Evolutionary conservation across 2,113 vertebrate genomes (phyloP).

Genomic region (Thalassarche chlororhynchos): DNA sequence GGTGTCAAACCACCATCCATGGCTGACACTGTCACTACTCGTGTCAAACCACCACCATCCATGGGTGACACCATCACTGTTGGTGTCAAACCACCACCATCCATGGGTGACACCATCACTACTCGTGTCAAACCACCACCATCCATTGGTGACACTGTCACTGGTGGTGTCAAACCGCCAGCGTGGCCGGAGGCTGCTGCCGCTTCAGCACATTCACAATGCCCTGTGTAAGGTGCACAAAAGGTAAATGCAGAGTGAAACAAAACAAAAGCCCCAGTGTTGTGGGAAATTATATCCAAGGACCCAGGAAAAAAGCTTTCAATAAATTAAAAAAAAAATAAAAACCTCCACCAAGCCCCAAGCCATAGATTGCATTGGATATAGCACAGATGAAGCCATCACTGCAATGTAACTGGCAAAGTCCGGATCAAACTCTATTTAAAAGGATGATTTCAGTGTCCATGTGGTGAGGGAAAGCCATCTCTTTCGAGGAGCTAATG

Average conservation of each 20-base stretch:
- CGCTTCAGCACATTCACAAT: background rate
- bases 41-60: background rate
- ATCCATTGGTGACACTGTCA: background rate
- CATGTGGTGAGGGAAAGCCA: background rate
- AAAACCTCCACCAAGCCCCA: background rate
- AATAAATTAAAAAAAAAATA: background rate
- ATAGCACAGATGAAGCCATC: background rate
- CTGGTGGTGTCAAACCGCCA: background rate
- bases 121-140: background rate
- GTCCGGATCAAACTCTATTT: background rate
- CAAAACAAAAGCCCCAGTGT: background rate
- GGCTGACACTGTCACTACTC: background rate
- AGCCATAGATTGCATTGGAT: background rate
- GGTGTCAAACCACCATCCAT: conserved; percentile 1
- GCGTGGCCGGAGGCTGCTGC: background rate
- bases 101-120: background rate
- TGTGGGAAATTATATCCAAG: background rate
- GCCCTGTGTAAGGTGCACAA: background rate
- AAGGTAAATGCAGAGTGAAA: background rate
- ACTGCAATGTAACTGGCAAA: background rate
- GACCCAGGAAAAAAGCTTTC: background rate
- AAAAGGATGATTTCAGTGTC: background rate
- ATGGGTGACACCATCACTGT: background rate
- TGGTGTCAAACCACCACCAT: conserved; percentile 1
- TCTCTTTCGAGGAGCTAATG: background rate